Evolutionary conservation across 2,797 vertebrate genomes (phyloP).

Genomic region (Rhincodon typus): DNA sequence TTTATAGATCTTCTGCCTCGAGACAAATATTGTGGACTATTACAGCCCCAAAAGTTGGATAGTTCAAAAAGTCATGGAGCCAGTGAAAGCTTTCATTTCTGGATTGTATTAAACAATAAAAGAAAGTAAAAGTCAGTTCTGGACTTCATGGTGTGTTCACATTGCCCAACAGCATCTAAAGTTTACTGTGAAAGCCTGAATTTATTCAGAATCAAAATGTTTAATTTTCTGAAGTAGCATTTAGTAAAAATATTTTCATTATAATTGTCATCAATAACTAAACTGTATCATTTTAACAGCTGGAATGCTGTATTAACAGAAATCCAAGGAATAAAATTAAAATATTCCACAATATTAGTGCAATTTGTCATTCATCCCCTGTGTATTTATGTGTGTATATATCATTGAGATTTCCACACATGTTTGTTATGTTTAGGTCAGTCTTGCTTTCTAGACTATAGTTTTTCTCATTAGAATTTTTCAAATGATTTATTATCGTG

Average conservation of each 20-base stretch:
- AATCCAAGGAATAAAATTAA: not conserved
- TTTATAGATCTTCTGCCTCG: not conserved
- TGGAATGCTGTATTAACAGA: not conserved
- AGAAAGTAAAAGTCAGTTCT: not conserved
- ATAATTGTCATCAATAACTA: not conserved
- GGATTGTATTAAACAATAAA: not conserved
- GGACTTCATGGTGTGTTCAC: not conserved
- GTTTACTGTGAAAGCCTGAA: not conserved
- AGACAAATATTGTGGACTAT: not conserved
- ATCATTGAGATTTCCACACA: not conserved
- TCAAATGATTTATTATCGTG: not conserved
- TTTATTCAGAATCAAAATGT: not conserved
- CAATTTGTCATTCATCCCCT: not conserved
- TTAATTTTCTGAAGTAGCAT: not conserved
- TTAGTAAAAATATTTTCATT: conserved; percentile 19
- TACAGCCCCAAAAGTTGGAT: not conserved
- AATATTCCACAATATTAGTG: not conserved
- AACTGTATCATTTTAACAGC: not conserved
- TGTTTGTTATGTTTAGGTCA: not conserved
- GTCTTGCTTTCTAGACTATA: not conserved
- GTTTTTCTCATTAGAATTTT: not conserved
- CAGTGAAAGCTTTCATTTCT: not conserved
- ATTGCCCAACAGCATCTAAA: not conserved
- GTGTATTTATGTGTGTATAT: not conserved
- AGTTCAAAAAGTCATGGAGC: not conserved